phyloP scores from a whole-genome alignment of 2,888 invertebrate genomes.

The Phyto melanocephala region DNA sequence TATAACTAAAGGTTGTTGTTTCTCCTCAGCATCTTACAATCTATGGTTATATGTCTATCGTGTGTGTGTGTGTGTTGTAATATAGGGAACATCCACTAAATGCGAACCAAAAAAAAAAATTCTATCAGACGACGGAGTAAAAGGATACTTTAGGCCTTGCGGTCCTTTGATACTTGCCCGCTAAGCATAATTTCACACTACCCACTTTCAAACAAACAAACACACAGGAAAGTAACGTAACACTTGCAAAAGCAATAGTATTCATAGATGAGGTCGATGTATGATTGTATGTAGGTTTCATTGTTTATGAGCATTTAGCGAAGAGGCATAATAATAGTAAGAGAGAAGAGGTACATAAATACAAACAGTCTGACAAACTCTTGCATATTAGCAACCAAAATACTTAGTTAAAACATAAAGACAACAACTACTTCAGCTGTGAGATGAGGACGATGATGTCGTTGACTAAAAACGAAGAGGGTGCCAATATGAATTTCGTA shows the following conservation, averaged over 20 bases:
- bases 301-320: not conserved
- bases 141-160: slow-evolving; percentile 29
- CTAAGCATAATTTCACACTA: slow-evolving; percentile 52
- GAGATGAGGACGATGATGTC: not conserved
- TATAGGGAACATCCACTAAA: not conserved
- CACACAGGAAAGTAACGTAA: slow-evolving; percentile 35
- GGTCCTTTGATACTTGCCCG: slow-evolving; percentile 33
- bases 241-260: not conserved
- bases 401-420: slow-evolving; percentile 3
- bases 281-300: not conserved
- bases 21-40: not conserved
- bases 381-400: not conserved
- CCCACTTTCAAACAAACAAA: not conserved
- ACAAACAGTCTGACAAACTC: not conserved
- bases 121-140: not conserved
- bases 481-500: not conserved
- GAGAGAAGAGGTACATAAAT: not conserved
- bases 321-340: not conserved
- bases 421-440: slow-evolving; percentile 23
- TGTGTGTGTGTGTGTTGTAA: not conserved
- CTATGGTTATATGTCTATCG: not conserved
- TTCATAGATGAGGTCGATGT: not conserved
- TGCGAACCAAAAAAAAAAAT: not conserved
- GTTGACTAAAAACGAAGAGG: slow-evolving; percentile 37
- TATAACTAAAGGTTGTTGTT: not conserved